phyloP scores from a whole-genome alignment of 2,797 vertebrate species.

The Xyrichtys novacula region DNA sequence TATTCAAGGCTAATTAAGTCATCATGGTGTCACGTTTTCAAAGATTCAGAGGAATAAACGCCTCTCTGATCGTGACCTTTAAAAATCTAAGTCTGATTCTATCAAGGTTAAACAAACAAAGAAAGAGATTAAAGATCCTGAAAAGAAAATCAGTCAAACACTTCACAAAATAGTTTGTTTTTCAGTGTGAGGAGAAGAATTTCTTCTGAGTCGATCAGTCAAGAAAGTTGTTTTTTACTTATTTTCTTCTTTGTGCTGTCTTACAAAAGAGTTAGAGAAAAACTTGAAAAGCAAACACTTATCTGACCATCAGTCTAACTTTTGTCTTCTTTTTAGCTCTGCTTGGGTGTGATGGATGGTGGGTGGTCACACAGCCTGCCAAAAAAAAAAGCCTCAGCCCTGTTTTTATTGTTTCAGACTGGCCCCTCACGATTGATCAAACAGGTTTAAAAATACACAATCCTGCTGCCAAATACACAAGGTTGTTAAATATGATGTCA shows the following conservation, averaged over 20 bases:
- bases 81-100: not conserved
- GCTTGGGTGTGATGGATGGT: not conserved
- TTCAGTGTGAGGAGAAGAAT: not conserved
- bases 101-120: conserved; percentile 1
- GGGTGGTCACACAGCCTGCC: not conserved
- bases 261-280: not conserved
- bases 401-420: too few species aligned
- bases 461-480: too few species aligned
- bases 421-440: too few species aligned
- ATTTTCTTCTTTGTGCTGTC: not conserved
- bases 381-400: not conserved
- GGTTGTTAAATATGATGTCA: too few species aligned
- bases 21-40: not conserved
- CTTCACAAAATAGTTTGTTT: not conserved
- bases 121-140: not conserved
- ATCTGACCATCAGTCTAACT: not conserved
- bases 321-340: not conserved
- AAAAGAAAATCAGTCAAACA: not conserved
- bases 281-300: not conserved
- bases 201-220: not conserved
- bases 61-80: not conserved
- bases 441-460: too few species aligned
- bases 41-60: not conserved
- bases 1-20: not conserved
- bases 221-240: not conserved